These are phyloP conservation scores for Ryuthela nishihirai DNA, from an alignment of 2,888 invertebrate species.

Conservation along the genomic window DNA sequence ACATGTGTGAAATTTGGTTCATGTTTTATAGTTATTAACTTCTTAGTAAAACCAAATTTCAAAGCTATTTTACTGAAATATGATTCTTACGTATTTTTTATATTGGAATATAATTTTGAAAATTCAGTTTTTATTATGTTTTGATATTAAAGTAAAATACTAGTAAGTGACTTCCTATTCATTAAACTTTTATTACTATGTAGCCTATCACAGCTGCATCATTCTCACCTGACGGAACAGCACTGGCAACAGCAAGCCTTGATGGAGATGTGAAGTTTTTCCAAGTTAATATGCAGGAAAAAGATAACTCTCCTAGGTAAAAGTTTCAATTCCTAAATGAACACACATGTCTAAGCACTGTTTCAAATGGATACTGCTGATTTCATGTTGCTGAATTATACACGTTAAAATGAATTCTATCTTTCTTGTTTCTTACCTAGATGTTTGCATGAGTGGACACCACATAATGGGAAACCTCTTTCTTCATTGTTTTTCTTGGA, in stretches of 20 bases:
- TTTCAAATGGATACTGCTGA: neutral
- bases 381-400: neutral
- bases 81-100: too few species aligned
- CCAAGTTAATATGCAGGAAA: constrained; percentile 57
- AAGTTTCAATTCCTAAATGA: too few species aligned
- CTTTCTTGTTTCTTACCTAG: constrained; percentile 53
- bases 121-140: too few species aligned
- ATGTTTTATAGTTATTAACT: too few species aligned
- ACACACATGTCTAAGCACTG: too few species aligned
- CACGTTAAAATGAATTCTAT: neutral
- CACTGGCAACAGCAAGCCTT: constrained; percentile 80
- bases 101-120: too few species aligned
- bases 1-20: too few species aligned
- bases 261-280: constrained; percentile 92
- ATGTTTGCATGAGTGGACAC: constrained; percentile 89
- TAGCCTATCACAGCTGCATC: constrained; percentile 75
- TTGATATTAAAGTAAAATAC: too few species aligned
- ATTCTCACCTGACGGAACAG: constrained; percentile 91
- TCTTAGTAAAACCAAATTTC: too few species aligned
- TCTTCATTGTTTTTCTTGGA: constrained; percentile 90
- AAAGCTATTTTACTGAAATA: too few species aligned
- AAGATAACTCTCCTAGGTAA: constrained; percentile 40
- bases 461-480: constrained; percentile 81
- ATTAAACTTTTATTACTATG: neutral
- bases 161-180: neutral